Conservation (phyloP, 2,888 invertebrate genomes). For the Beris chalybata region DNA sequence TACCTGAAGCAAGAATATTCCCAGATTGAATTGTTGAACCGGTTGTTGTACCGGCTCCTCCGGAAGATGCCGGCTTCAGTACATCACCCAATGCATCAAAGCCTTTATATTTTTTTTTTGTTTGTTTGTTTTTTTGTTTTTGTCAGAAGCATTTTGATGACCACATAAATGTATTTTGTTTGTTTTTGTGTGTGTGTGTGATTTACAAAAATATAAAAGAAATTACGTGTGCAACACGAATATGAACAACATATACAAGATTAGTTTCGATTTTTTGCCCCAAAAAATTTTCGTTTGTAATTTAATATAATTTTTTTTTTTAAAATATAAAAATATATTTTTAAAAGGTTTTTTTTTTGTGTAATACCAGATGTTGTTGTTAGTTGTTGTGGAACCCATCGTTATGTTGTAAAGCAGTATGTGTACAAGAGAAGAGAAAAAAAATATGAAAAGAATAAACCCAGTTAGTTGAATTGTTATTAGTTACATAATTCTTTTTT, state of each 20-base stretch:
- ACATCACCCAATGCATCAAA: constrained; percentile 77
- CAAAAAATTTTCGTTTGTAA: too few species aligned
- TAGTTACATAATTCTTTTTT: background rate
- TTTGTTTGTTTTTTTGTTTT: constrained; percentile 43
- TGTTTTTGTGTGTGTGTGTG: constrained; percentile 33
- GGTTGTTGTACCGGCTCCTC: constrained; percentile 42
- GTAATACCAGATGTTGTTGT: constrained; percentile 16
- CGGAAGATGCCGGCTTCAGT: constrained; percentile 62
- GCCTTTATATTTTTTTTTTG: constrained; percentile 55
- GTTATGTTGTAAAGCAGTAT: background rate
- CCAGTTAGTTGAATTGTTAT: constrained; percentile 18
- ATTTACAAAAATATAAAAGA: constrained; percentile 23
- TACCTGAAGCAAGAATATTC: constrained; percentile 43
- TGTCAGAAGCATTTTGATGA: constrained; percentile 20
- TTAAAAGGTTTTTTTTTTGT: too few species aligned
- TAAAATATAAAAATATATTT: too few species aligned
- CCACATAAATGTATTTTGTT: constrained; percentile 19
- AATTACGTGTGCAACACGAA: constrained; percentile 27
- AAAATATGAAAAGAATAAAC: constrained; percentile 5
- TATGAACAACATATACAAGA: constrained; percentile 20
- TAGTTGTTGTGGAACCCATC: constrained; percentile 8
- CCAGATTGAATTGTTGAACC: constrained; percentile 47
- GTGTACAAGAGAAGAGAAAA: constrained; percentile 3
- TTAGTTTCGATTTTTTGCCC: constrained; percentile 7
- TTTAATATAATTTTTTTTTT: too few species aligned